These are phyloP conservation scores for Microplitis deprimator DNA, from an alignment of 2,888 invertebrate genomes.

Conservation along the genomic window DNA sequence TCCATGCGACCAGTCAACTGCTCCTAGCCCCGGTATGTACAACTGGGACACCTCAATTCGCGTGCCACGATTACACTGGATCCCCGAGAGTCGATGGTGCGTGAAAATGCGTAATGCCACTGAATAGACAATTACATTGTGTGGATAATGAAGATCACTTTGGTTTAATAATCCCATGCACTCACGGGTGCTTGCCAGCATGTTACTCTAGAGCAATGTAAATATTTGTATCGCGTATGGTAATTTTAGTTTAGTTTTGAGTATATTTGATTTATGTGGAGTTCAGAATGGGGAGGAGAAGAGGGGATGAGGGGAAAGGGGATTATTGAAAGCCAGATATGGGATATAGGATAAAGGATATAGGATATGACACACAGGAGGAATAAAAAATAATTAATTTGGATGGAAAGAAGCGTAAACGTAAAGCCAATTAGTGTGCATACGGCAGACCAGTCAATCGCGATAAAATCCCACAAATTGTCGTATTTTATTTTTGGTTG, in stretches of 20 bases:
- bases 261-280: too few relatives aligned
- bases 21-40: background rate
- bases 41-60: constrained; percentile 21
- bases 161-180: background rate
- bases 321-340: background rate
- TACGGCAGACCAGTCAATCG: constrained; percentile 34
- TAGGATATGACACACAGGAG: background rate
- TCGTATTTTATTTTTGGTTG: constrained; percentile 36
- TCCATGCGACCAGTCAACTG: constrained; percentile 13
- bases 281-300: too few relatives aligned
- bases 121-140: constrained; percentile 25
- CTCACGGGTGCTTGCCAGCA: too few relatives aligned
- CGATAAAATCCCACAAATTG: constrained; percentile 32
- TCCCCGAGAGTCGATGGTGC: constrained; percentile 27
- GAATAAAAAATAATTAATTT: constrained; percentile 17
- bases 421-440: constrained; percentile 29
- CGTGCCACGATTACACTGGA: background rate
- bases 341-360: background rate
- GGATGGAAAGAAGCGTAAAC: constrained; percentile 3
- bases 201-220: too few relatives aligned
- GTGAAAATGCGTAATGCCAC: constrained; percentile 25
- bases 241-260: too few relatives aligned
- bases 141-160: constrained; percentile 35
- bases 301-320: background rate
- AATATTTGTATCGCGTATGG: too few relatives aligned